Evolutionary conservation across 2,797 vertebrate species (phyloP).

Genomic region (Paramormyrops hopkinsi): DNA sequence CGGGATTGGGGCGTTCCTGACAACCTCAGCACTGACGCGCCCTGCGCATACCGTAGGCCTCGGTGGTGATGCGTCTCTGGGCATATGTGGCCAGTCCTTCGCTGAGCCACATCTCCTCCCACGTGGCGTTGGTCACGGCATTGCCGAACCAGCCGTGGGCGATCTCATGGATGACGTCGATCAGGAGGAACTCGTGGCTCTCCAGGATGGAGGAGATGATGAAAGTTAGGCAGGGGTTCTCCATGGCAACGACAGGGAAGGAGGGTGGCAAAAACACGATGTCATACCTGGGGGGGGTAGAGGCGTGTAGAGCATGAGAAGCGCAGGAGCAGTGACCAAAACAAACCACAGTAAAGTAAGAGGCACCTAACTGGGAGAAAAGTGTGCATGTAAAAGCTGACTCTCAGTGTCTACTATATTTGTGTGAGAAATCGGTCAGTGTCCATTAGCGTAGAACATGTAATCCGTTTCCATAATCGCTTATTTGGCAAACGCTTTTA

Average conservation of each 20-base stretch:
- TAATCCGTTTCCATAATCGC: background rate
- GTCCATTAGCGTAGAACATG: background rate
- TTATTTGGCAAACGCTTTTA: background rate
- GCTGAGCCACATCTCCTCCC: slow-evolving; percentile 98
- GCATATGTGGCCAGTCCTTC: slow-evolving; percentile 92
- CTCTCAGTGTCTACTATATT: background rate
- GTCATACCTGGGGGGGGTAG: slow-evolving; percentile 71
- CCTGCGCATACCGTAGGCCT: slow-evolving; percentile 71
- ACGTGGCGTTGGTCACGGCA: slow-evolving; percentile 88
- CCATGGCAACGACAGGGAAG: slow-evolving; percentile 96
- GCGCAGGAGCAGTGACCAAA: background rate
- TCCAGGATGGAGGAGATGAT: slow-evolving; percentile 96
- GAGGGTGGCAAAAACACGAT: slow-evolving; percentile 93
- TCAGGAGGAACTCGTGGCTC: slow-evolving; percentile 87
- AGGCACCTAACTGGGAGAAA: background rate
- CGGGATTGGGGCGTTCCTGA: too few species aligned
- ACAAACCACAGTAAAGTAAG: background rate
- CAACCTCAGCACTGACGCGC: background rate
- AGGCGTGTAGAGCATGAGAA: background rate
- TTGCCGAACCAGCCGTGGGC: slow-evolving; percentile 97
- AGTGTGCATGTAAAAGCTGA: background rate
- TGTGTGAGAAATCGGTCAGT: background rate
- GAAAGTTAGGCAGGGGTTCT: slow-evolving; percentile 96
- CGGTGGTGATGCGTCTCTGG: slow-evolving; percentile 87
- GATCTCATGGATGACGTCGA: slow-evolving; percentile 89